phyloP scores from a whole-genome alignment of 2,888 invertebrate species.

The Cantharis rustica region DNA sequence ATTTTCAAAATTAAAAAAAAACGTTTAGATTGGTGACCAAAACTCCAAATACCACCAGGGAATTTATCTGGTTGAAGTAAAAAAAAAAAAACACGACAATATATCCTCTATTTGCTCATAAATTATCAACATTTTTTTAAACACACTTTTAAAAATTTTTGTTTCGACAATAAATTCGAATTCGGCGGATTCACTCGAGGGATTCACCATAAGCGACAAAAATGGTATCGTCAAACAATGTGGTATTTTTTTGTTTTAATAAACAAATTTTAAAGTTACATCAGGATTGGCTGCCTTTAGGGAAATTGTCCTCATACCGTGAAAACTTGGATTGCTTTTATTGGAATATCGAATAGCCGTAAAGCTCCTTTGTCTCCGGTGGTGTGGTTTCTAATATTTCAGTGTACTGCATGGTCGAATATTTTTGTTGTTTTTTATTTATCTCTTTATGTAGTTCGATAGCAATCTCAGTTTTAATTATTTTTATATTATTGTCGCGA shows the following conservation, averaged over 20 bases:
- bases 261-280: not conserved
- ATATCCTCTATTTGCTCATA: no score
- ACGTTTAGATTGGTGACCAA: no score
- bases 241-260: not conserved
- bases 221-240: not conserved
- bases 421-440: not conserved
- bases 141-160: no score
- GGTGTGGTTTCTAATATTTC: not conserved
- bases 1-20: no score
- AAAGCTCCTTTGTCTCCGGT: not conserved
- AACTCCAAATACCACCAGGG: no score
- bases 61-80: no score
- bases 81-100: no score
- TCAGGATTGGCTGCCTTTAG: not conserved
- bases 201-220: not conserved
- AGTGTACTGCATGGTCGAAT: not conserved
- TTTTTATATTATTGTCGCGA: no score
- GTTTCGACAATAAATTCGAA: not conserved
- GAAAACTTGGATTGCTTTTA: not conserved
- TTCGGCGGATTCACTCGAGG: not conserved
- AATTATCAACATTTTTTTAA: no score
- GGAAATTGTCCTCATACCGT: not conserved
- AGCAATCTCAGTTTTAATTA: no score
- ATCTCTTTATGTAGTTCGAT: no score
- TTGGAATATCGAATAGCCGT: not conserved